phyloP scores from a whole-genome alignment of 1,140 invertebrate genomes.

The Drosophila teissieri region DNA sequence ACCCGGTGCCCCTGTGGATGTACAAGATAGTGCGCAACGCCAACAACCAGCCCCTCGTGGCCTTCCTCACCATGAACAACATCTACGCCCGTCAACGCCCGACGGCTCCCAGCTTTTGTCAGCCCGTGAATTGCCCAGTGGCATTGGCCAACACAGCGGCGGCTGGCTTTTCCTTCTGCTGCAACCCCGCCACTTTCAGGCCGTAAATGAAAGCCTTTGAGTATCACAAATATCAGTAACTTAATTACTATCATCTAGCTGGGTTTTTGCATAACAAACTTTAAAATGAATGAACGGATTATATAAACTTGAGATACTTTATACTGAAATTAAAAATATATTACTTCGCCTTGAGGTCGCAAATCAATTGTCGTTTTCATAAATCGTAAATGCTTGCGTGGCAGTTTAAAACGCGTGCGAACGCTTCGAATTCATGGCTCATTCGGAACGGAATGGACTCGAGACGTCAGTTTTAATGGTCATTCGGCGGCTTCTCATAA shows the following conservation, averaged over 20 bases:
- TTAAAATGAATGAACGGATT: no score
- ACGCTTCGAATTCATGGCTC: constrained; percentile 18
- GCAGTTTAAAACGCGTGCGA: constrained; percentile 52
- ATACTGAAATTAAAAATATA: constrained; percentile 50
- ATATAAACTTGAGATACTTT: constrained; percentile 22
- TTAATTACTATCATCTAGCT: no score
- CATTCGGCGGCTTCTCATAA: constrained; percentile 72
- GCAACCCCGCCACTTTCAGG: constrained; percentile 36
- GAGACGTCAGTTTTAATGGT: constrained; percentile 68
- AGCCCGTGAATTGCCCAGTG: constrained; percentile 23
- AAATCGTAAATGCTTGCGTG: constrained; percentile 61
- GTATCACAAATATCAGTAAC: no score
- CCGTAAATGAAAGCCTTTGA: constrained; percentile 1
- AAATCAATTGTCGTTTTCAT: constrained; percentile 80
- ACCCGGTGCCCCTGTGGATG: constrained; percentile 52
- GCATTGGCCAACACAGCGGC: constrained; percentile 1
- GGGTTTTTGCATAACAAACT: no score
- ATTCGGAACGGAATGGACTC: constrained; percentile 49
- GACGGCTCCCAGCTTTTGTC: constrained; percentile 20
- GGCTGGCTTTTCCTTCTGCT: constrained; percentile 38
- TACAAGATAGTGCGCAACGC: constrained; percentile 42
- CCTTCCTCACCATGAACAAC: constrained; percentile 52
- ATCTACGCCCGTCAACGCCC: constrained; percentile 27
- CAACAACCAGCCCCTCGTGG: background rate
- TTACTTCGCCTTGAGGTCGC: constrained; percentile 19